Evolutionary conservation across 1,140 invertebrate genomes (phyloP).

Genomic region (Caenorhabditis remanei): DNA sequence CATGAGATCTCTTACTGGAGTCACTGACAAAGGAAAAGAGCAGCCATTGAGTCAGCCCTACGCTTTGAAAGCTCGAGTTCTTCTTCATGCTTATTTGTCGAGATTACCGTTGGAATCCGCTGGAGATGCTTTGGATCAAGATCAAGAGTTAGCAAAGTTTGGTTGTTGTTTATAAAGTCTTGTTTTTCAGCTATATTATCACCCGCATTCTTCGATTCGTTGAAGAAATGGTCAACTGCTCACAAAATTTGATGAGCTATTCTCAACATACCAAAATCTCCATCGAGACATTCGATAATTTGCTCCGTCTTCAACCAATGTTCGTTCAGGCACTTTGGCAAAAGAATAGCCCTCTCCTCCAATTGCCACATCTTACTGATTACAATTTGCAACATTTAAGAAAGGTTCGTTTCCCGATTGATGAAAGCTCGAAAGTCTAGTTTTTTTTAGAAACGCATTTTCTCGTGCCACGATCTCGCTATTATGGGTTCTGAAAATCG

Average conservation of each 20-base stretch:
- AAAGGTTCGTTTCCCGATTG: conserved; percentile 81
- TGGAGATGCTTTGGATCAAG: conserved; percentile 84
- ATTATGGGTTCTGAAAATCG: conserved; percentile 90
- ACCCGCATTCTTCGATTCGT: conserved; percentile 94
- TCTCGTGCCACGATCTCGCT: conserved; percentile 86
- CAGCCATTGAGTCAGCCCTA: conserved; percentile 92
- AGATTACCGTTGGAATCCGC: conserved; percentile 85
- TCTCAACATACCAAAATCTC: conserved; percentile 89
- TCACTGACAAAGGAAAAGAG: conserved; percentile 95
- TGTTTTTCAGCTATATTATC: conserved; percentile 84
- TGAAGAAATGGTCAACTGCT: conserved; percentile 95
- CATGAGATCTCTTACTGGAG: conserved; percentile 89
- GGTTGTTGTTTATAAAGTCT: too few relatives aligned
- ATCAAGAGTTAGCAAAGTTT: conserved; percentile 69
- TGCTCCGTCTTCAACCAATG: conserved; percentile 96
- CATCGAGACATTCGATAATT: conserved; percentile 95
- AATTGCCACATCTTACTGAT: conserved; percentile 94
- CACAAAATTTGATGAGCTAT: conserved; percentile 91
- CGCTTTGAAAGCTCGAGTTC: conserved; percentile 93
- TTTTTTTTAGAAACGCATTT: conserved; percentile 79
- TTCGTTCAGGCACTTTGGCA: conserved; percentile 96
- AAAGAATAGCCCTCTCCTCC: conserved; percentile 90
- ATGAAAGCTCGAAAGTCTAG: not conserved
- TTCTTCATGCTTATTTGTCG: conserved; percentile 93
- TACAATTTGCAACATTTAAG: conserved; percentile 90